These are phyloP conservation scores for Drosophila pseudotalamancana DNA, from an alignment of 2,888 invertebrate genomes.

Conservation along the genomic window DNA sequence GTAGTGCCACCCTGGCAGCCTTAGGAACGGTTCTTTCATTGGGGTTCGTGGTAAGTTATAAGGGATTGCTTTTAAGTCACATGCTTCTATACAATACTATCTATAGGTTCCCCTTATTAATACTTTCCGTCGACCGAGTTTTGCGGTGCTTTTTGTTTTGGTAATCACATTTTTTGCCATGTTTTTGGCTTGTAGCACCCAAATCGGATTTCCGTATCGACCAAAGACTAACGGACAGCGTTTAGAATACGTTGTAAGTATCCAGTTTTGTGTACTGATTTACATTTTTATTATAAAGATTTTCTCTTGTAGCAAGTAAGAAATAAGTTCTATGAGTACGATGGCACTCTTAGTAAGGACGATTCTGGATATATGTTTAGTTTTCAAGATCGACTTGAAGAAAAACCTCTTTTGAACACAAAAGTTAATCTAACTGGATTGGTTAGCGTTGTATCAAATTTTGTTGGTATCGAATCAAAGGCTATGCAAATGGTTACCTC, in stretches of 20 bases:
- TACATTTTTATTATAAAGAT: not conserved
- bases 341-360: slow-evolving; percentile 74
- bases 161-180: slow-evolving; percentile 16
- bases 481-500: slow-evolving; percentile 65
- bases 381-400: slow-evolving; percentile 83
- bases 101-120: slow-evolving; percentile 56
- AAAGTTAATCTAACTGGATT: slow-evolving; percentile 57
- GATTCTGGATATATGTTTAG: slow-evolving; percentile 85
- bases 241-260: slow-evolving; percentile 83
- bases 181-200: slow-evolving; percentile 81
- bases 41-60: slow-evolving; percentile 79
- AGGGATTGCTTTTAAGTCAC: rapidly evolving
- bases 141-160: slow-evolving; percentile 35
- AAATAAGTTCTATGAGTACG: slow-evolving; percentile 83
- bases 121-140: slow-evolving; percentile 53
- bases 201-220: slow-evolving; percentile 87
- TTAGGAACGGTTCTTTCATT: slow-evolving; percentile 75
- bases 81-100: not conserved
- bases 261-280: rapidly evolving
- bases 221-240: slow-evolving; percentile 84
- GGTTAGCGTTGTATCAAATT: slow-evolving; percentile 49
- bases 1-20: slow-evolving; percentile 84
- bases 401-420: slow-evolving; percentile 44
- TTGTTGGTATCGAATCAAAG: slow-evolving; percentile 52
- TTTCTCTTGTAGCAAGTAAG: slow-evolving; percentile 85